Evolutionary conservation across 2,797 vertebrate genomes (phyloP), one percentile per base, ranked within the genome.

Genomic region (Lerista edwardsae): DNA sequence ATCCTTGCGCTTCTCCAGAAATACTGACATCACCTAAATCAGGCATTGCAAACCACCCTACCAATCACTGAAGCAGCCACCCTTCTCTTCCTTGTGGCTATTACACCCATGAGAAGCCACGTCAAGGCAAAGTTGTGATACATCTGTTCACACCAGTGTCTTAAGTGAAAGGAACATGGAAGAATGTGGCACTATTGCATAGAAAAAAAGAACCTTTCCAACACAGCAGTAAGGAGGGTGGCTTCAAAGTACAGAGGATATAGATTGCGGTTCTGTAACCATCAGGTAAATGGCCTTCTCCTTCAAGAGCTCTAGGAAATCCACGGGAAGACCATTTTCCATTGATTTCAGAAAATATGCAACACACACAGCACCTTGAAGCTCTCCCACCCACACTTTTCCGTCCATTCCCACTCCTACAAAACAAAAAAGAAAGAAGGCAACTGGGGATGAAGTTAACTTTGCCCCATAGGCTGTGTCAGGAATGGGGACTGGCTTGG

Each of bases 171-270:
- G 62, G 3, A 19, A 44, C 27, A 2, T 29, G 25, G n/a, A 55
- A 67, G 25, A 62, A 61, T 41, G 29, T 2, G 7, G 14, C 29
- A 11, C 4, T 51, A 9, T 10, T 3, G 51, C 34, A 19, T 41
- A 61, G 27, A n/a, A 21, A 21, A 80, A 57, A 39, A 64, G 5
- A 31, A 57, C n/a, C 15, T n/a, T 17, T 15, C 17, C 36, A 1
- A 1, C 2, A 23, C 7, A 11, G 11, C 5, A 4, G 21, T 3
- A 1, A 19, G 10, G 15, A n/a, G 15, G 27, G 31, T 2, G 5
- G 5, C 61, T 10, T 27, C 6, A 34, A 23, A 41, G 68, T 57
- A 10, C 25, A 4, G 1, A 55, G 41, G 21, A 36, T 1, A 23
- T 0, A 41, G 5, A 34, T 7, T 8, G 1, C 7, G 31, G n/a